phyloP scores from a whole-genome alignment of 1,140 invertebrate genomes.

The Chironomus striatipennis region DNA sequence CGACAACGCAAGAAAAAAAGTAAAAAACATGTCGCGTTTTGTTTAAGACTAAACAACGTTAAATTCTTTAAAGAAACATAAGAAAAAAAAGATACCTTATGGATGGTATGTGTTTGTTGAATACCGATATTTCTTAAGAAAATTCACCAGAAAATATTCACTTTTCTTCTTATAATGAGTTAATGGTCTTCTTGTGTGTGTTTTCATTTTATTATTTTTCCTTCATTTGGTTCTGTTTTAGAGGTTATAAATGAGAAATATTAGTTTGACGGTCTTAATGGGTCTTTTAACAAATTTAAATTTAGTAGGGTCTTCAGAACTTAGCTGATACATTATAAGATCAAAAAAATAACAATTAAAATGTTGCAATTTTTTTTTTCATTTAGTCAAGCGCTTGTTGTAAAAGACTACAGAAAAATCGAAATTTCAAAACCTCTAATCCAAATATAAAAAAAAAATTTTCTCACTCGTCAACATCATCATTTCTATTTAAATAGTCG shows the following conservation, averaged over 20 bases:
- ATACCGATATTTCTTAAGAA: conserved; percentile 21
- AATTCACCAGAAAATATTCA: conserved; percentile 16
- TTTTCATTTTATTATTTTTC: neutral
- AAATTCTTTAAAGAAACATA: conserved; percentile 18
- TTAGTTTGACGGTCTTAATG: too few relatives aligned
- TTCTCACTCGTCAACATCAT: neutral
- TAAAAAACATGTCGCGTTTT: conserved; percentile 23
- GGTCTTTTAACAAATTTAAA: too few relatives aligned
- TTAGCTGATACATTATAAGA: too few relatives aligned
- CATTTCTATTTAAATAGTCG: conserved; percentile 19
- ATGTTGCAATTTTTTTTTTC: too few relatives aligned
- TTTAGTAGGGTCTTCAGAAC: too few relatives aligned
- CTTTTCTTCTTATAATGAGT: conserved; percentile 17
- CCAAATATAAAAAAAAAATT: too few relatives aligned
- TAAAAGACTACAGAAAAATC: too few relatives aligned
- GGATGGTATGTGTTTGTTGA: conserved; percentile 2
- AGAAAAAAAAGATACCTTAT: neutral
- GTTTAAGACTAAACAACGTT: conserved; percentile 19
- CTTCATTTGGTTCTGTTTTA: neutral
- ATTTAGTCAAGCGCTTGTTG: too few relatives aligned
- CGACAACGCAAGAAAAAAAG: neutral
- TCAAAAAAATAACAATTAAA: too few relatives aligned
- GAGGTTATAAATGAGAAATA: too few relatives aligned
- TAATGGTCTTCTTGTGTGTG: conserved; percentile 16
- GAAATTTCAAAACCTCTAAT: too few relatives aligned